Base-by-base conservation (phyloP, 2,797 vertebrate genomes). In the Chelon auratus region DNA sequence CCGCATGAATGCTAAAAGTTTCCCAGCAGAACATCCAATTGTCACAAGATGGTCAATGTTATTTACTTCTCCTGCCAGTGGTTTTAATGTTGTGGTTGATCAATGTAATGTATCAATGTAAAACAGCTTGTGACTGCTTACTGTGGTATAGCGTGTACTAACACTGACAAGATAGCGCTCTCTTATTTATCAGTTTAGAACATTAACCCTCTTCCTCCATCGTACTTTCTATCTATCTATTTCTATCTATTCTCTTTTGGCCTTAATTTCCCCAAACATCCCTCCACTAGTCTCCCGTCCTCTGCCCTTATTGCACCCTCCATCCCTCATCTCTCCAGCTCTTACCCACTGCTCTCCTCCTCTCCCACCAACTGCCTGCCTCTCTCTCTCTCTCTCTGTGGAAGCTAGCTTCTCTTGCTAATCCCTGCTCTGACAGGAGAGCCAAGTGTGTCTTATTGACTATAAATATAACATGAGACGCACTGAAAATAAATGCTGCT, bases 381-480 rank as follows among this genome's bases (percentile, higher is more conserved):
- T 22, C 22, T 22, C 22, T 22, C 55, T 86, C 72, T 64, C 84
- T 85, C 77, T 48, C 68, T 26, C 24, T 26, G 24, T 85, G 78
- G 77, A 89, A 72, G 87, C 90, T 90, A 83, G 87, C 91, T 91
- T 76, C 84, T 92, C 82, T 79, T 92, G 87, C 90, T 95, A 94
- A 94, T 94, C 94, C 92, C 89, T 73, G 78, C 87, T 74, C 91
- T 90, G 92, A 94, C 92, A 92, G 87, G 73, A 92, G 89, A 92
- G 90, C 89, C 92, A 91, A 93, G 91, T 93, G 93, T 92, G 91
- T 94, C 93, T 94, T 94, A 94, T 93, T 92, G 93, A 93, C 94
- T 94, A 95, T 95, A 95, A 95, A 95, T 95, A 94, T 94, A 94
- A 93, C 93, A 94, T 92, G 92, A 94, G 91, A 91, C 74, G 71